Evolutionary conservation across 2,797 vertebrate species (phyloP), one percentile per base, ranked within the genome.

Genomic region (Alectoris magna): DNA sequence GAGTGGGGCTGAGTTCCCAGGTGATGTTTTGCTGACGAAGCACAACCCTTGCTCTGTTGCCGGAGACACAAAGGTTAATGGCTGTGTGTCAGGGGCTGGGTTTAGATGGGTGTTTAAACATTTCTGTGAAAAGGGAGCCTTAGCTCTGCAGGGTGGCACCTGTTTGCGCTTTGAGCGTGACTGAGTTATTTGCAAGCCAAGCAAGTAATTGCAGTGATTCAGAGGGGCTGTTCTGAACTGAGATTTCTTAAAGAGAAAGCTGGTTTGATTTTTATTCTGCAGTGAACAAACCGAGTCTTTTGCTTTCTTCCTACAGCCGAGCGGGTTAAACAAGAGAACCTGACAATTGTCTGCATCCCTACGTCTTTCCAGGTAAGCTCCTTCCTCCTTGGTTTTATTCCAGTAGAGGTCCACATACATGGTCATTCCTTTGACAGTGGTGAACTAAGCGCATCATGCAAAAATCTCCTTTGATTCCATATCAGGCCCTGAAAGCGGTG

Each of bases 341-440:
- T 99, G 95, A 98, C 98, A 69, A 97, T 99, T 3, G 97, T 99
- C 88, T 99, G 99, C 72, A 98, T 99, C 53, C 99, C 99, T 23
- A 99, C 99, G 0, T 99, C 99, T 67, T 99, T 99, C 96, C 99
- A 99, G 99, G 99, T 99, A 67, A 81, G 71, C 0, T 1, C 27
- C 76, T 67, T 58, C 55, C 51, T 66, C 27, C 67, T 87, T 26
- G 44, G 76, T 59, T 72, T 59, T 72, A 59, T 51, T 51, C 67
- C 48, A 4, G 5, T 44, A 44, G 49, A 11, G 36, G 26, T 6
- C 63, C 17, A n/a, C 2, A 1, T 39, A 62, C 48, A 39, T 12
- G 0, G 10, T 74, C 70, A 60, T 78, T 18, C 31, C 59, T 58
- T 58, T 62, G 75, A 39, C 87, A 78, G 64, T 90, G 60, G 69